A percentile compares a stretch with the other conserved stretches of the same genome.
Evolutionary conservation across 2,888 invertebrate species (phyloP).

Genomic region (Drosophila maculinotata): DNA sequence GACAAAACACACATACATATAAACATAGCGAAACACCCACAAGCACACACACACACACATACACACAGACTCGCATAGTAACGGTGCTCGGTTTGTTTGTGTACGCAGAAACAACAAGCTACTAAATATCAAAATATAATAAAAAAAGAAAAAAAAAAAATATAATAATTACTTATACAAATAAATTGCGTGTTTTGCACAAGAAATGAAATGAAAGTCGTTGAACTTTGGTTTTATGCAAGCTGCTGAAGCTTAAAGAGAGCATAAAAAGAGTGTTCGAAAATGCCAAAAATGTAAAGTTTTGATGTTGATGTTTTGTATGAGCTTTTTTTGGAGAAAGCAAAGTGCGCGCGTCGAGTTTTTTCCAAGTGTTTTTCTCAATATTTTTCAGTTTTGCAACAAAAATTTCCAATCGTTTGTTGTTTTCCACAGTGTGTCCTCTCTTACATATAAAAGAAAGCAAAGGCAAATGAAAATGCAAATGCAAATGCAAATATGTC

Average conservation of each 20-base stretch:
- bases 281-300: slow-evolving; percentile 51
- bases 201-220: slow-evolving; percentile 53
- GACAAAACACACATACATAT: neutral
- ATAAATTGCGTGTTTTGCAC: slow-evolving; percentile 41
- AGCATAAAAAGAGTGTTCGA: slow-evolving; percentile 73
- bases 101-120: slow-evolving; percentile 30
- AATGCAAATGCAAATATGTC: slow-evolving; percentile 41
- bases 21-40: slow-evolving; percentile 1
- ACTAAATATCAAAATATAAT: slow-evolving; percentile 3
- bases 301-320: slow-evolving; percentile 27
- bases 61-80: slow-evolving; percentile 2
- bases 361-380: slow-evolving; percentile 79
- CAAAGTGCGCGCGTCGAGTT: slow-evolving; percentile 76
- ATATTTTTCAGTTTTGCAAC: slow-evolving; percentile 72
- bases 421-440: slow-evolving; percentile 60
- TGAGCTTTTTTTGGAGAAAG: slow-evolving; percentile 31
- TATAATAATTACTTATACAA: slow-evolving; percentile 12
- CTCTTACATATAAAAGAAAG: slow-evolving; percentile 19
- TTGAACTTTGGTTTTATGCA: slow-evolving; percentile 59
- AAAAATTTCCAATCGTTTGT: slow-evolving; percentile 67
- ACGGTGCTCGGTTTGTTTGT: slow-evolving; percentile 25
- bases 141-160: neutral
- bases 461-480: slow-evolving; percentile 38
- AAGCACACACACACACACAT: neutral
- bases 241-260: slow-evolving; percentile 3